Base-by-base conservation (phyloP, 2,113 vertebrate genomes). In the Odontophorus gujanensis region DNA sequence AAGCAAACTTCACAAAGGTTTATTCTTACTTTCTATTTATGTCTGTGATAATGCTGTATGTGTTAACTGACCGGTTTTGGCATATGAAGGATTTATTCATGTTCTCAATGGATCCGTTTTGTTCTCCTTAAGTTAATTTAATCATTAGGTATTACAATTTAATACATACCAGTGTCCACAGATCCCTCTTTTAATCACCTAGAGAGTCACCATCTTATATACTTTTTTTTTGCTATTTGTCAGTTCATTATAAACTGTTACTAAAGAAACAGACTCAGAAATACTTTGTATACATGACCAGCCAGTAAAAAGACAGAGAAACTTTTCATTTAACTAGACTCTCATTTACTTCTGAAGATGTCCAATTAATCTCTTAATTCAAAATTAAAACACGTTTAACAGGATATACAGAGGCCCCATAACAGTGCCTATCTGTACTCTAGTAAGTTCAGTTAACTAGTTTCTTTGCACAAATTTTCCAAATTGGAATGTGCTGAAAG, bases 1-100 rank as follows among this genome's bases (percentile, higher is more conserved):
- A 87, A 85, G n/a, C 4, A 65, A 89, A 65, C 10, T 43, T 80
- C 74, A 4, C 11, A 67, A 55, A 76, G 9, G 28, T 67, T 92
- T 89, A 13, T 74, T 89, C 96, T 95, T 77, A 47, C 63, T 68
- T 84, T 78, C 15, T 34, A 86, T 79, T 89, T 78, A 34, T 75
- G 6, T 17, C 43, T 75, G 57, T 77, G 51, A 57, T 80, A 80
- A 78, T 65, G 17, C 5, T 36, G 4, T 30, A 12, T 57, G 8
- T 30, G 28, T 89, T 55, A 50, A 81, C 15, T 40, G 30, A 83
- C 77, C 7, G 57, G 10, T 40, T 89, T 71, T 59, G 38, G 6
- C 36, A 36, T 43, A 24, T 48, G 75, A 72, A 74, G 13, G 22
- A 68, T 85, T 82, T 55, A 38, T 57, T 79, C 38, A 34, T 3